Base-by-base conservation (phyloP, 2,888 invertebrate species). In the Dasysyrphus tricinctus region DNA sequence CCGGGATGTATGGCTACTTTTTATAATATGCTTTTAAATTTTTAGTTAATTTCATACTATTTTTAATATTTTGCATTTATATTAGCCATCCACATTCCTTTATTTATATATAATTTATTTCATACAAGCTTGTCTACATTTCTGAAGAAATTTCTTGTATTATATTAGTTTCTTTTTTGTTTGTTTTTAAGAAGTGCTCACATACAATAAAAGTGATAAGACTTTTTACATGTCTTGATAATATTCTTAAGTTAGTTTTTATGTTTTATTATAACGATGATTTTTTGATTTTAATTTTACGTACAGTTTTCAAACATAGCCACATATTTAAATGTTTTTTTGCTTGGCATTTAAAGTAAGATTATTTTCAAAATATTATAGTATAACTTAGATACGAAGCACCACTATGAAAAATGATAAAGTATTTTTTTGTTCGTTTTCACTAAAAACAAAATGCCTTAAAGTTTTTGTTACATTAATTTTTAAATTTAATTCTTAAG, bases 321-420 rank as follows among this genome's bases (percentile, higher is more conserved):
- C 16, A n/a, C 11, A 34, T 56, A 16, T 49, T 70, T 34, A 32
- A 57, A 5, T 59, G 5, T 12, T 61, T 14, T 24, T 57, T 16
- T 57, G n/a, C 11, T 32, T 54, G 29, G 34, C 16, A 34, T 34
- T 57, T 34, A 34, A 16, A 16, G 16, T 34, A 34, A 16, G 16
- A 34, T 16, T 19, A 39, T 8, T 67, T 47, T 56, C 4, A 47
- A 51, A 56, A 29, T 70, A 1, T 39, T 42, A 39, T 47, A 56
- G 65, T 73, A 65, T 73, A 59, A 24, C 24, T 39, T 59, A 39
- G 12, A 14, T 65, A 65, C 47, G 73, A 72, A 81, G 77, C 81
- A 81, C 78, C 81, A 81, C 76, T 81, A 37, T 37, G 11, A 51
- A 72, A 51, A 65, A 70, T 70, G 63, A n/a, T 29, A 3, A 3